A percentile compares a stretch with the other conserved stretches of the same genome.
These are phyloP conservation scores for Anomalospiza imberbis DNA, from an alignment of 2,797 vertebrate genomes.

Conservation along the genomic window DNA sequence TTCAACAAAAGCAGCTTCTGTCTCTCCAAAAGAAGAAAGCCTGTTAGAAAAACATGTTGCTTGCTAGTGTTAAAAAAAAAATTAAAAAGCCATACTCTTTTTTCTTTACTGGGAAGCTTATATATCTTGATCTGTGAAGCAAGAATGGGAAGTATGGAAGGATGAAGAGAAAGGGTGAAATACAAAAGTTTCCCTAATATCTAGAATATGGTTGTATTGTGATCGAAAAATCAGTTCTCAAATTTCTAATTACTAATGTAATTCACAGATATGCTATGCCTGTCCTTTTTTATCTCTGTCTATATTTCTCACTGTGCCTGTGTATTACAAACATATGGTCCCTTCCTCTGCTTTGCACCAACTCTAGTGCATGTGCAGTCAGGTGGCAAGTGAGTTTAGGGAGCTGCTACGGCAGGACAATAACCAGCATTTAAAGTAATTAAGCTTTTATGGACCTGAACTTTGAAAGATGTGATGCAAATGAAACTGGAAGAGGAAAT, in stretches of 20 bases:
- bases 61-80: neutral
- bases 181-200: neutral
- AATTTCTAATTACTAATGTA: neutral
- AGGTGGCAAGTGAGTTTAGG: neutral
- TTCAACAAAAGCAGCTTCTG: neutral
- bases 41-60: neutral
- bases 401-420: neutral
- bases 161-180: neutral
- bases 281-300: neutral
- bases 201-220: neutral
- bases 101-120: neutral
- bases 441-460: neutral
- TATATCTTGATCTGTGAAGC: neutral
- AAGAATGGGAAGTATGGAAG: neutral
- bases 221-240: neutral
- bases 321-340: neutral
- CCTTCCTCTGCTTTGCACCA: neutral
- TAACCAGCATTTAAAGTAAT: conserved; percentile 3
- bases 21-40: neutral
- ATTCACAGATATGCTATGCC: neutral
- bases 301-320: neutral
- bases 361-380: neutral
- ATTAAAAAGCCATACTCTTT: neutral
- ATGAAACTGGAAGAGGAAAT: neutral
- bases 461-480: neutral